Percentiles rank a stretch among this genome's conserved stretches.
Conservation (phyloP, 2,888 invertebrate genomes). For the Netelia fuscicornis region DNA sequence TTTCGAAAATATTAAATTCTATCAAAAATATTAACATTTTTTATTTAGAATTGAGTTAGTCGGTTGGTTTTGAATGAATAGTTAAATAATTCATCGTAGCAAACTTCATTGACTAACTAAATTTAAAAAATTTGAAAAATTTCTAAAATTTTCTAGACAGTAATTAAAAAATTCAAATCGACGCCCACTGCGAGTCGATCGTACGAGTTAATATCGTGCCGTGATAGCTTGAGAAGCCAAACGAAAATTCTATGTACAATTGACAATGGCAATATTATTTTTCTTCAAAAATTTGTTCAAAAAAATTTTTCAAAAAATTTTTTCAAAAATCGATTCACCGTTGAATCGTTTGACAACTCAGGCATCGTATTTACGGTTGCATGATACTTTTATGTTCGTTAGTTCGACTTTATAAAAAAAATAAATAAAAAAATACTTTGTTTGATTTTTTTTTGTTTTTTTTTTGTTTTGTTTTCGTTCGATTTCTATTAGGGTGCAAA, state of each 20-base stretch:
- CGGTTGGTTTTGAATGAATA: too few species aligned
- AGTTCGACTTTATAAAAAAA: too few species aligned
- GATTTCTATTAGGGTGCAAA: conserved; percentile 60
- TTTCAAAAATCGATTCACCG: conserved; percentile 17
- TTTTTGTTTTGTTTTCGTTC: conserved; percentile 44
- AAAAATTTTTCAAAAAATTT: background rate
- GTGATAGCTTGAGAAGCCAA: conserved; percentile 19
- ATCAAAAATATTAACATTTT: background rate
- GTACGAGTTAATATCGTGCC: conserved; percentile 22
- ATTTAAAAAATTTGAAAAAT: background rate
- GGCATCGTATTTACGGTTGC: background rate
- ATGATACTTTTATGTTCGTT: background rate
- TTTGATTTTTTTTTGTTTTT: conserved; percentile 24
- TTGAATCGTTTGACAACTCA: conserved; percentile 36
- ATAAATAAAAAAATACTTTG: too few species aligned
- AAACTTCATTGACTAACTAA: too few species aligned
- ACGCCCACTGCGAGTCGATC: conserved; percentile 12
- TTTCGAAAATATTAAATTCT: background rate
- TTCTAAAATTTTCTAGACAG: background rate
- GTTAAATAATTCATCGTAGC: too few species aligned
- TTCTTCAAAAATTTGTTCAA: too few species aligned
- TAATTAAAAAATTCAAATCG: background rate
- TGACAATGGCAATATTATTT: too few species aligned
- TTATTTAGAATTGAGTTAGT: too few species aligned
- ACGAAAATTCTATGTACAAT: conserved; percentile 5